These are phyloP conservation scores for Oscheius sp. DNA, from an alignment of 2,888 invertebrate genomes.

Conservation along the genomic window DNA sequence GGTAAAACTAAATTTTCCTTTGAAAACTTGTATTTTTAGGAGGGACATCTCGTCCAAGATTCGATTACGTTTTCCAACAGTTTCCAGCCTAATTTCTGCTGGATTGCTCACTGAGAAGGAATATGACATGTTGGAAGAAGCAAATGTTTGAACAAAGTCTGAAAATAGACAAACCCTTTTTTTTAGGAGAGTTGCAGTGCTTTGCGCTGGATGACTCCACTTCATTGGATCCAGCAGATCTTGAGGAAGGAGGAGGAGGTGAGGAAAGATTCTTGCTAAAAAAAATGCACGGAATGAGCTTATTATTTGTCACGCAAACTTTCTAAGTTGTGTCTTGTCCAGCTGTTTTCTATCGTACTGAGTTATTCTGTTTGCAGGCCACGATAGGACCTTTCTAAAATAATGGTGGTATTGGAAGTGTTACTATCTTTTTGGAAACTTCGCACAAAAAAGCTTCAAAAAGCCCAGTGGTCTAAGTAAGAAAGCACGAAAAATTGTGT, in stretches of 20 bases:
- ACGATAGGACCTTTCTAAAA: too few relatives aligned
- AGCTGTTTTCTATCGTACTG: too few relatives aligned
- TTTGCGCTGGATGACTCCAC: conserved; percentile 63
- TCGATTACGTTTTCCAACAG: conserved; percentile 58
- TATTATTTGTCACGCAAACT: background rate
- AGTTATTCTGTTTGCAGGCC: too few relatives aligned
- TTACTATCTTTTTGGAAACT: too few relatives aligned
- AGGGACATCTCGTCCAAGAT: conserved; percentile 62
- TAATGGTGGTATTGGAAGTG: too few relatives aligned
- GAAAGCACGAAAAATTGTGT: too few relatives aligned
- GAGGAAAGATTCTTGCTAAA: background rate
- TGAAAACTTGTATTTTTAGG: conserved; percentile 40
- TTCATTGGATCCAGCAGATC: conserved; percentile 64
- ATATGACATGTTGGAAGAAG: conserved; percentile 48
- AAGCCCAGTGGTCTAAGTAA: too few relatives aligned
- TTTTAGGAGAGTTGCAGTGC: conserved; percentile 48
- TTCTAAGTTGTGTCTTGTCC: too few relatives aligned
- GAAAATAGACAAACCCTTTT: background rate
- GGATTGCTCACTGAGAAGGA: conserved; percentile 60
- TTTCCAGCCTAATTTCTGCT: conserved; percentile 48
- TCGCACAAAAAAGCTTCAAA: too few relatives aligned
- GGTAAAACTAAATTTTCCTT: conserved; percentile 38
- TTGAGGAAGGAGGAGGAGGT: conserved; percentile 57
- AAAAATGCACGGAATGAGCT: background rate
- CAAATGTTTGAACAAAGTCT: conserved; percentile 40